Evolutionary conservation across 2,797 vertebrate genomes (phyloP).

Genomic region (Masticophis lateralis): DNA sequence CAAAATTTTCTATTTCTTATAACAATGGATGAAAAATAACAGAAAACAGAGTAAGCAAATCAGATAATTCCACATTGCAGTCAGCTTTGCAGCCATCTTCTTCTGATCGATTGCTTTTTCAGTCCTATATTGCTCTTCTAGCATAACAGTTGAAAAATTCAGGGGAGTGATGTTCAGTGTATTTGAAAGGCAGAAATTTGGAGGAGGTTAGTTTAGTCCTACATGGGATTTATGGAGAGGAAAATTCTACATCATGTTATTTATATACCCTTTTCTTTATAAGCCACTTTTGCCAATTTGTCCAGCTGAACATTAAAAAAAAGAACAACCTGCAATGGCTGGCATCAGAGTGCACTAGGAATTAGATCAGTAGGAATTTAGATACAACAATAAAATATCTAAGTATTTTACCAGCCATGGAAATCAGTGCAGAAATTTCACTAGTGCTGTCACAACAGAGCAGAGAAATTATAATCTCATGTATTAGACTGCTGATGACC

Average conservation of each 20-base stretch:
- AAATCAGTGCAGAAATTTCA: background rate
- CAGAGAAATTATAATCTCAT: background rate
- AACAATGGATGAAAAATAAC: background rate
- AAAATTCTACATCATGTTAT: background rate
- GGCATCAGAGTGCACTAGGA: background rate
- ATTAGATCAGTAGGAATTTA: background rate
- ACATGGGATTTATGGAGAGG: background rate
- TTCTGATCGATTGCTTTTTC: background rate
- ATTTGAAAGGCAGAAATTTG: background rate
- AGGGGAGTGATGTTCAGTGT: background rate
- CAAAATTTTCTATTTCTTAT: background rate
- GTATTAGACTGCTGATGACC: background rate
- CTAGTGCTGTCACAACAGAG: background rate
- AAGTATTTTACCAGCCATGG: background rate
- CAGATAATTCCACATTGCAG: background rate
- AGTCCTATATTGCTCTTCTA: background rate
- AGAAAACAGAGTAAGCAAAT: background rate
- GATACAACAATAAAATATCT: background rate
- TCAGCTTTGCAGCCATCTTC: background rate
- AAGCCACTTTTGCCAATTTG: background rate
- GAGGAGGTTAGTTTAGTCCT: background rate
- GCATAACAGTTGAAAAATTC: background rate
- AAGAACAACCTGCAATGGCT: background rate
- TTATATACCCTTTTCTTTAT: background rate
- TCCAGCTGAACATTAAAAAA: background rate